Evolutionary conservation across 2,797 vertebrate species (phyloP), one percentile per base, ranked within the genome.

Genomic region (Phoxinus dragarum): DNA sequence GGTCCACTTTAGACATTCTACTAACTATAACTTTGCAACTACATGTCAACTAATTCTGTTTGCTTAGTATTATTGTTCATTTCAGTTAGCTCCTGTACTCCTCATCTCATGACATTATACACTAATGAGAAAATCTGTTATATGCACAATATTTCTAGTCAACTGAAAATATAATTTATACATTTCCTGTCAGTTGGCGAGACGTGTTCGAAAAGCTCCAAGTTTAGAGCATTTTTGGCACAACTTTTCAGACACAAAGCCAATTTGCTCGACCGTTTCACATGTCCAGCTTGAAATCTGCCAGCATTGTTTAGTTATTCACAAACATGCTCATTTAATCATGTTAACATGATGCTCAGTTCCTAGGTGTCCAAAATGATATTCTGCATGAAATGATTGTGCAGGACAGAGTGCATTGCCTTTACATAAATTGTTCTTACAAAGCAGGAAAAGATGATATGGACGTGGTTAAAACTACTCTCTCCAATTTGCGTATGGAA

Each of bases 401-500:
- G 14, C 78, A 44, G 59, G 36, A 69, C 68, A 79, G 44, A 75
- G 49, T 44, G 34, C 75, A 31, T 69, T 54, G 40, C 56, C 68
- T 84, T 87, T 81, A 74, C 49, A 47, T 79, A 84, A 86, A 89
- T 83, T 82, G 82, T 49, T 82, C 73, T 82, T 69, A 81, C 38
- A 69, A 84, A 85, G 59, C 83, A 76, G 86, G 67, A 80, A 21
- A 84, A 84, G 27, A 84, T 86, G n/a, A 69, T 84, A 76, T 77
- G 36, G 64, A 67, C 27, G 36, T 77, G 82, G 61, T 68, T 84
- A 56, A 86, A 49, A 49, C 80, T 27, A 76, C 72, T 49, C 40
- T 42, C 77, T 87, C 61, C 72, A 87, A 85, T 83, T 88, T 83
- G 83, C 81, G 59, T 84, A 81, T 90, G 75, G 71, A 90, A 87